Base-by-base conservation (phyloP, 2,113 vertebrate genomes). In the Monopterus albus region DNA sequence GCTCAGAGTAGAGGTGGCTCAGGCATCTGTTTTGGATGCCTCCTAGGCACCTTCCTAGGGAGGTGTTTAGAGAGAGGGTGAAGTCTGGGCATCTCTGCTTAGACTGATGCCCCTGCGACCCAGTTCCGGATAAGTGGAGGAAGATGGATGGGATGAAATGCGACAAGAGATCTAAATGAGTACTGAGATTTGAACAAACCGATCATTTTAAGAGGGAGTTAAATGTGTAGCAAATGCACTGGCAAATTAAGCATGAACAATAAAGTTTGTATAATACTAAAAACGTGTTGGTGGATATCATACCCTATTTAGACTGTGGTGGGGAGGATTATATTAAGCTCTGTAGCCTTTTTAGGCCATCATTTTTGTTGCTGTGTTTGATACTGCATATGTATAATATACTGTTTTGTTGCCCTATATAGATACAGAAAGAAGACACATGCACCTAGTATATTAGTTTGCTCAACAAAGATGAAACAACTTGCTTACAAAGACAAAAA, bases 401-500 rank as follows among this genome's bases (percentile, higher is more conserved):
- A 40, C 6, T 40, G 8, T n/a, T n/a, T 5, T 2, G 4, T 14
- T 18, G 6, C 13, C 1, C 11, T 33, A 8, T n/a, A 13, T 20
- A 28, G 2, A 38, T 10, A 21, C 10, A 57, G 12, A 50, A 5
- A 7, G 12, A 12, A 5, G n/a, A 35, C 25, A 63, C 14, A 40
- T 10, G 9, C 2, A 51, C 6, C 13, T 28, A 6, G 4, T 18
- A 6, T 11, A 36, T 42, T 18, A n/a, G 1, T 47, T 38, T 35
- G 3, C 6, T 28, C 11, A 4, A 57, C 12, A 66, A 29, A 43
- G 28, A 50, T 11, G n/a, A 8, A 29, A 60, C 13, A 17, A 55
- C 21, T 40, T 57, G 45, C 38, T 57, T 31, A 43, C 55, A 55
- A 28, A 49, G 39, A 17, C 38, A 33, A 7, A 51, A 45, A 78